Percentiles rank a stretch among this genome's conserved stretches.
These are phyloP conservation scores for Menidia menidia DNA, from an alignment of 2,797 vertebrate species.

Conservation along the genomic window DNA sequence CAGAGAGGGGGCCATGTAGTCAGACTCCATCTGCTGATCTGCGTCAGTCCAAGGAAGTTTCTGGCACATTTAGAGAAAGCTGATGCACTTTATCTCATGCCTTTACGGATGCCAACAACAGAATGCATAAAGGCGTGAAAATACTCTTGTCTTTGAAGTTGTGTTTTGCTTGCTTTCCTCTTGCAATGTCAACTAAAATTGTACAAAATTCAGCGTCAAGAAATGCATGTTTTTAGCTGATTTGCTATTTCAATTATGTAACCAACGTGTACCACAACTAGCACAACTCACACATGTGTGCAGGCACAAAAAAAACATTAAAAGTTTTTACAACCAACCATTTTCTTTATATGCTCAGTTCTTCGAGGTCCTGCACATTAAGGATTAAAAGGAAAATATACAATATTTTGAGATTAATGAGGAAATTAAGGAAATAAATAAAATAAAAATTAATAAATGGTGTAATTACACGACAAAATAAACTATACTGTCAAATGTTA, in stretches of 20 bases:
- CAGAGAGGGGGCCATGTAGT: conserved; percentile 35
- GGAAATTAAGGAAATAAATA: no score
- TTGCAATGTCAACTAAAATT: background rate
- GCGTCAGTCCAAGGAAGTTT: conserved; percentile 65
- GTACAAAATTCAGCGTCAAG: background rate
- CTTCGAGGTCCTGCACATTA: background rate
- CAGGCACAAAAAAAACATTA: no score
- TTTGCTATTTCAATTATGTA: no score
- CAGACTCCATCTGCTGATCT: conserved; percentile 74
- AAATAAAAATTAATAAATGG: no score
- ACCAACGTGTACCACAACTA: no score
- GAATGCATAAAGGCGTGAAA: conserved; percentile 43
- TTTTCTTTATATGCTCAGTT: no score
- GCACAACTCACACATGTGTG: no score
- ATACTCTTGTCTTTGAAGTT: conserved; percentile 20
- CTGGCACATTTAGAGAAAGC: conserved; percentile 56
- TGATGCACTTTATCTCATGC: conserved; percentile 43
- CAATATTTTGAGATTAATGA: no score
- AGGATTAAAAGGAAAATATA: background rate
- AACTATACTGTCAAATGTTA: background rate
- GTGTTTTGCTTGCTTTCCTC: conserved; percentile 23
- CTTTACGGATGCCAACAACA: conserved; percentile 48
- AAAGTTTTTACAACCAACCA: no score
- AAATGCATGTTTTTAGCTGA: background rate
- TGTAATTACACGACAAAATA: background rate